Evolutionary conservation across 1,140 invertebrate genomes (phyloP).

Genomic region (Plodia interpunctella): DNA sequence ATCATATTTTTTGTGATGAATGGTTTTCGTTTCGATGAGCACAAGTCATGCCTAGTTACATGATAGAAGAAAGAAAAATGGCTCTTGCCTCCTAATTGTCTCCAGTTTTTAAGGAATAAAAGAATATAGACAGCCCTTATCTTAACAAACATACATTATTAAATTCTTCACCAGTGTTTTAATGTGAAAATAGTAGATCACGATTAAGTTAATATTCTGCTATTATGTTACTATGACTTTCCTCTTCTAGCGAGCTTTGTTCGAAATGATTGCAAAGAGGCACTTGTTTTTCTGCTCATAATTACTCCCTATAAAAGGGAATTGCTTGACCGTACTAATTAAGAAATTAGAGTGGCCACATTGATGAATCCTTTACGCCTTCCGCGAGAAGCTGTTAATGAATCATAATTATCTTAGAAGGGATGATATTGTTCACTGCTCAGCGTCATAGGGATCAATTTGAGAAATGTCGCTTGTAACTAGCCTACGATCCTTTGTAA

Average conservation of each 20-base stretch:
- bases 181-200: too few relatives aligned
- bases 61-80: neutral
- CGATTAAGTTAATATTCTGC: neutral
- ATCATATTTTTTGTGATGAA: neutral
- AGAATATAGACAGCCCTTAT: too few relatives aligned
- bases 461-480: too few relatives aligned
- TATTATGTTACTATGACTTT: neutral
- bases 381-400: too few relatives aligned
- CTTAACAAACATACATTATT: too few relatives aligned
- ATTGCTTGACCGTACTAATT: slow-evolving; percentile 19
- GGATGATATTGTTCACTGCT: too few relatives aligned
- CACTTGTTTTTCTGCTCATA: slow-evolving; percentile 24
- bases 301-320: slow-evolving; percentile 19
- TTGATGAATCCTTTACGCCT: neutral
- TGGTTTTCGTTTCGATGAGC: neutral
- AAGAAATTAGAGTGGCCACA: slow-evolving; percentile 7
- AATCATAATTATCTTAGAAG: too few relatives aligned
- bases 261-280: slow-evolving; percentile 21
- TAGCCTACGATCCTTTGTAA: too few relatives aligned
- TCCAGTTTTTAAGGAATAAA: too few relatives aligned
- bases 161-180: too few relatives aligned
- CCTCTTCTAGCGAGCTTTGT: neutral
- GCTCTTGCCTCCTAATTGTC: neutral
- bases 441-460: too few relatives aligned
- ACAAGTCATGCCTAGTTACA: neutral